These are phyloP conservation scores for Gobius niger DNA, from an alignment of 2,113 vertebrate genomes.

Conservation along the genomic window DNA sequence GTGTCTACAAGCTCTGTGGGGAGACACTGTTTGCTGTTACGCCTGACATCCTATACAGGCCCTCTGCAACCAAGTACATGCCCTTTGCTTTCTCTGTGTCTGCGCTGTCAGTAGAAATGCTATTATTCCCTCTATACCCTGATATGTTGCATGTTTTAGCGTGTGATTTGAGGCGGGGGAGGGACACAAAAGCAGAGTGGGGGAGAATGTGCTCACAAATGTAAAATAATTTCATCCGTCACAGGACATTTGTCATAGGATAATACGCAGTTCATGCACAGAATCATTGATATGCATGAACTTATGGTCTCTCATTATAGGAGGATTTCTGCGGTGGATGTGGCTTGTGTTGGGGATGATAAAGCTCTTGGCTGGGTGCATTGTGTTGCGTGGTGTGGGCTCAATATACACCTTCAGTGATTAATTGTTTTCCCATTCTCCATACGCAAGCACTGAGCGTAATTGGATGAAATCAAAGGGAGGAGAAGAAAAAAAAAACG, in stretches of 20 bases:
- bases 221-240: slow-evolving; percentile 62
- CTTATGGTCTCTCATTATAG: slow-evolving; percentile 4
- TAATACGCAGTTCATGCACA: slow-evolving; percentile 44
- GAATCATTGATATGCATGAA: slow-evolving; percentile 18
- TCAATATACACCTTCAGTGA: not conserved
- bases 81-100: slow-evolving; percentile 29
- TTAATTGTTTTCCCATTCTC: slow-evolving; percentile 2
- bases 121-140: slow-evolving; percentile 52
- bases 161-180: slow-evolving; percentile 28
- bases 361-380: not conserved
- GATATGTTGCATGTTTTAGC: slow-evolving; percentile 30
- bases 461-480: slow-evolving; percentile 7
- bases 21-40: slow-evolving; percentile 31
- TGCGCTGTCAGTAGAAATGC: slow-evolving; percentile 5
- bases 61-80: slow-evolving; percentile 35
- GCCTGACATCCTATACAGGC: slow-evolving; percentile 46
- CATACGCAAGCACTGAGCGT: not conserved
- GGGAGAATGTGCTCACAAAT: slow-evolving; percentile 49
- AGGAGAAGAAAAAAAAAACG: not conserved
- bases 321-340: slow-evolving; percentile 17
- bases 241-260: slow-evolving; percentile 52
- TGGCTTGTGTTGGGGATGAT: slow-evolving; percentile 28
- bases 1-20: slow-evolving; percentile 42
- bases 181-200: slow-evolving; percentile 34
- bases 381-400: not conserved